Conservation (phyloP, 2,113 vertebrate genomes). For the Pelobates fuscus region DNA sequence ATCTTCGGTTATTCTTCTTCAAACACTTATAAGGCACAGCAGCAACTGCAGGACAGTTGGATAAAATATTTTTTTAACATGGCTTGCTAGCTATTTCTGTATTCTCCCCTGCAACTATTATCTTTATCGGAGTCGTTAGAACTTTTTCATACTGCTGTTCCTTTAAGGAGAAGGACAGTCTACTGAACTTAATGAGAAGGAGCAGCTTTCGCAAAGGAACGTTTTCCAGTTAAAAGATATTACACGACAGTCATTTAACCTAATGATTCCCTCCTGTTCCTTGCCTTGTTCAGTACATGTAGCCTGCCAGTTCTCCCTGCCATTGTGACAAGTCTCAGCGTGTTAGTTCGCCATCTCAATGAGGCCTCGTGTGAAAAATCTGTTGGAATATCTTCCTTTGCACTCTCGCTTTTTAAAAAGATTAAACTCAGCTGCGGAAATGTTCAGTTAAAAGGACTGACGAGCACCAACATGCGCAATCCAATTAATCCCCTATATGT, state of each 20-base stretch:
- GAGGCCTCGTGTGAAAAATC: slow-evolving; percentile 3
- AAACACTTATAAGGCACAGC: too few relatives aligned
- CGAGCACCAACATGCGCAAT: not conserved
- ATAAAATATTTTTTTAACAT: too few relatives aligned
- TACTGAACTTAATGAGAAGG: not conserved
- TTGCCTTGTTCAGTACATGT: slow-evolving; percentile 51
- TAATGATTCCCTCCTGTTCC: slow-evolving; percentile 57
- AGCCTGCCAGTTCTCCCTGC: slow-evolving; percentile 35
- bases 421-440: not conserved
- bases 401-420: not conserved
- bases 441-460: not conserved
- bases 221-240: not conserved
- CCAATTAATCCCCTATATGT: not conserved
- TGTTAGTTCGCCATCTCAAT: slow-evolving; percentile 19
- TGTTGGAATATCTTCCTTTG: not conserved
- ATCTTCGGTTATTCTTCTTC: too few relatives aligned
- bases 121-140: not conserved
- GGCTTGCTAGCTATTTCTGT: too few relatives aligned
- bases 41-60: too few relatives aligned
- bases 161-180: not conserved
- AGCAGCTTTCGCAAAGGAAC: not conserved
- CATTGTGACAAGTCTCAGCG: slow-evolving; percentile 38
- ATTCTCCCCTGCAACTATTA: not conserved
- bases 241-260: slow-evolving; percentile 48
- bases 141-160: not conserved